Evolutionary conservation across 2,797 vertebrate genomes (phyloP).

Genomic region (Pseudomugil gertrudae): DNA sequence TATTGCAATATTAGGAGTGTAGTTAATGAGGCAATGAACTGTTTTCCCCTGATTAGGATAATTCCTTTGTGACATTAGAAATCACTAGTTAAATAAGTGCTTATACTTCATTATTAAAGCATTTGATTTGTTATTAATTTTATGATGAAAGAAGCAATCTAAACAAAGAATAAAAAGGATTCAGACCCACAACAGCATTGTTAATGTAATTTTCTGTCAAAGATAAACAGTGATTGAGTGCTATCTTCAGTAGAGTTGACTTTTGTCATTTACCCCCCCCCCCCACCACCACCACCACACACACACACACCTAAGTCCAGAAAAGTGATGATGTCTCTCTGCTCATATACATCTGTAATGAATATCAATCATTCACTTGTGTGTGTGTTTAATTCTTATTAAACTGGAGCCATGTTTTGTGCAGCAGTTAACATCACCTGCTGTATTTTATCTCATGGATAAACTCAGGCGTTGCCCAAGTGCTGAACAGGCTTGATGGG

Average conservation of each 20-base stretch:
- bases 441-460: conserved; percentile 9
- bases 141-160: conserved; percentile 23
- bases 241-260: conserved; percentile 1
- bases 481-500: conserved; percentile 95
- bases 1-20: conserved; percentile 8
- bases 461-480: conserved; percentile 93
- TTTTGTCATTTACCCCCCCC: not conserved
- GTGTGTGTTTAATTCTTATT: conserved; percentile 4
- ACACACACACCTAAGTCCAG: not conserved
- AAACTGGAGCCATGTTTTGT: conserved; percentile 4
- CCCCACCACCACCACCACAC: no score
- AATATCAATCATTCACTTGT: conserved; percentile 18
- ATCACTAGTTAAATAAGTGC: conserved; percentile 48
- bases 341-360: conserved; percentile 43
- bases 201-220: conserved; percentile 19
- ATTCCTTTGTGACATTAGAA: conserved; percentile 40
- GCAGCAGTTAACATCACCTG: conserved; percentile 12
- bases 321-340: conserved; percentile 12
- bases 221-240: conserved; percentile 30
- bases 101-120: conserved; percentile 46
- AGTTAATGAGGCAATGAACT: conserved; percentile 22
- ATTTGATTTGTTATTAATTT: conserved; percentile 56
- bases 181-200: conserved; percentile 18
- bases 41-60: conserved; percentile 33
- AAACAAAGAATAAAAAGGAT: conserved; percentile 33